Base-by-base conservation (phyloP, 2,888 invertebrate species). In the Brassicogethes aeneus region DNA sequence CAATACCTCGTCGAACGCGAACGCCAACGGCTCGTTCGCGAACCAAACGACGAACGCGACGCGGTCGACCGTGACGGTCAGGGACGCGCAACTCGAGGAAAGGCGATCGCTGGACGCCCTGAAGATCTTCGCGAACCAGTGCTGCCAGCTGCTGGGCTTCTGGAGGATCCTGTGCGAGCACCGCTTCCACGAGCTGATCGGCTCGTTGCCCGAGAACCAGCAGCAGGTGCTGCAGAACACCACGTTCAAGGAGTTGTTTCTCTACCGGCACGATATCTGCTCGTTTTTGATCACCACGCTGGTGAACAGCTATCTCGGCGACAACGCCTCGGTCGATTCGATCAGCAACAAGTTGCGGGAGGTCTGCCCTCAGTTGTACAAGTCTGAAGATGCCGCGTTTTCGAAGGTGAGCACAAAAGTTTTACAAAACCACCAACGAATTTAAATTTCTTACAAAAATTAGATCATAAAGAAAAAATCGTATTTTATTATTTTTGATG, bases 131-230 rank as follows among this genome's bases (percentile, higher is more conserved):
- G 60, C 63, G 68, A 79, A 74, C 44, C 81, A 88, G 62, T 80
- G 86, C 1, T 84, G 88, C 60, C 95, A 97, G 72, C 87, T 94
- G 54, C 71, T 99, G 36, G 87, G 57, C 2, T 71, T 99, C 34
- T 95, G 96, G 94, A 87, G 87, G 62, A 83, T 96, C 39, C 71
- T 96, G 2, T 86, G 85, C 56, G 91, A 93, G 59, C 94, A 96
- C 66, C 90, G 92, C 62, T 85, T 96, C 62, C 86, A 89, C 59
- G 75, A 84, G 33, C 76, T 92, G 32, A 79, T 85, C 3, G 79
- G 75, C 40, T 77, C 79, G 51, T 64, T 90, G 17, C 76, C 80
- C 0, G 76, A 78, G 34, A 80, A 79, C 35, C 78, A 82, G 43
- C 80, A 82, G 52, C 73, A 70, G 53, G 71, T 77, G 14, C 63